These are phyloP conservation scores for Pecten maximus DNA, from an alignment of 2,888 invertebrate genomes.

Conservation along the genomic window DNA sequence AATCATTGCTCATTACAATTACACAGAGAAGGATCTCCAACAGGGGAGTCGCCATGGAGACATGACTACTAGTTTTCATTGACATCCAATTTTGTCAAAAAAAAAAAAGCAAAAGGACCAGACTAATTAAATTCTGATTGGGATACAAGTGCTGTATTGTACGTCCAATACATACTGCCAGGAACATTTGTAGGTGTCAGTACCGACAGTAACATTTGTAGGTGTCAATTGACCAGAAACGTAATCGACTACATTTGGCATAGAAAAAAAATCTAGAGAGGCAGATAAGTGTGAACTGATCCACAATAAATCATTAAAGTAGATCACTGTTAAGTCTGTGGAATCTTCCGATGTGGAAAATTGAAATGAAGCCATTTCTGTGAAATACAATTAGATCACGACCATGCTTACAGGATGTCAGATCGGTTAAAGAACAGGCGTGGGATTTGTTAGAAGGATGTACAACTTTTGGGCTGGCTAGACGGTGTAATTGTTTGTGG, in stretches of 20 bases:
- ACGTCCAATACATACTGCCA: not conserved
- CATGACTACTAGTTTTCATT: not conserved
- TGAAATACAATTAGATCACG: conserved; percentile 20
- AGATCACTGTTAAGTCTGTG: not conserved
- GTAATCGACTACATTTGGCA: not conserved
- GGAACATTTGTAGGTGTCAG: not conserved
- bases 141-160: not conserved
- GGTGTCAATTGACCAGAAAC: not conserved
- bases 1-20: not conserved
- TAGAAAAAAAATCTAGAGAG: not conserved
- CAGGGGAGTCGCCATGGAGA: not conserved
- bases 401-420: not conserved
- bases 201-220: not conserved
- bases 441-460: not conserved
- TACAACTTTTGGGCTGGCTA: not conserved
- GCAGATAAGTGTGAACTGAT: not conserved
- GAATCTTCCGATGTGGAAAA: not conserved
- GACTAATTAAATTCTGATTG: not conserved
- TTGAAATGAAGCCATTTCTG: not conserved
- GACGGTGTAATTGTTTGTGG: conserved; percentile 1
- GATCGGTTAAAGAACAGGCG: not conserved
- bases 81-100: not conserved
- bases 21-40: not conserved
- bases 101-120: not conserved
- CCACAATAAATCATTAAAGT: not conserved